Conservation (phyloP, 2,113 vertebrate species). For the Centropus bengalensis region DNA sequence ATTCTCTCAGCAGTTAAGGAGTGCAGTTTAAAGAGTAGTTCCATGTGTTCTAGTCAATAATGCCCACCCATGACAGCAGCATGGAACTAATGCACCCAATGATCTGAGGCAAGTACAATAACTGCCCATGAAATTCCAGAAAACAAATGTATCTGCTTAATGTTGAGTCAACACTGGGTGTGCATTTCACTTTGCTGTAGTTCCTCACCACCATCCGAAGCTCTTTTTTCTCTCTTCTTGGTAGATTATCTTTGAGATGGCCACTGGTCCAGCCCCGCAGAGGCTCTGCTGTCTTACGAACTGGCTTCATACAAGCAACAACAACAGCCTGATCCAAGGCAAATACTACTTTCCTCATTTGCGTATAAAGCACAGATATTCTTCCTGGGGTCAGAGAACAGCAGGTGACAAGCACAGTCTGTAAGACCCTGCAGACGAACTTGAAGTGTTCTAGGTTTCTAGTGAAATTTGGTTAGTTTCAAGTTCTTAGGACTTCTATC, state of each 20-base stretch:
- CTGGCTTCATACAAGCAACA: not conserved
- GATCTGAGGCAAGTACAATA: not conserved
- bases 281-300: not conserved
- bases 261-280: not conserved
- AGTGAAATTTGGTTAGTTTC: not conserved
- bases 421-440: not conserved
- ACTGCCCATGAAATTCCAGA: not conserved
- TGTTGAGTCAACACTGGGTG: not conserved
- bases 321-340: not conserved
- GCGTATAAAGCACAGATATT: not conserved
- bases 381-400: not conserved
- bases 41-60: not conserved
- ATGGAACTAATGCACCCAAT: not conserved
- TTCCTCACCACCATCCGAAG: not conserved
- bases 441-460: not conserved
- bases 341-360: not conserved
- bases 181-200: not conserved
- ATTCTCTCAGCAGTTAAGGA: not conserved
- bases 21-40: not conserved
- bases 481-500: not conserved
- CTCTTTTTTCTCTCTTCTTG: not conserved
- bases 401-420: not conserved
- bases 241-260: not conserved
- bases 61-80: not conserved
- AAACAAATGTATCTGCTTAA: not conserved